Base-by-base conservation (phyloP, 2,797 vertebrate genomes). In the Salarias fasciatus region DNA sequence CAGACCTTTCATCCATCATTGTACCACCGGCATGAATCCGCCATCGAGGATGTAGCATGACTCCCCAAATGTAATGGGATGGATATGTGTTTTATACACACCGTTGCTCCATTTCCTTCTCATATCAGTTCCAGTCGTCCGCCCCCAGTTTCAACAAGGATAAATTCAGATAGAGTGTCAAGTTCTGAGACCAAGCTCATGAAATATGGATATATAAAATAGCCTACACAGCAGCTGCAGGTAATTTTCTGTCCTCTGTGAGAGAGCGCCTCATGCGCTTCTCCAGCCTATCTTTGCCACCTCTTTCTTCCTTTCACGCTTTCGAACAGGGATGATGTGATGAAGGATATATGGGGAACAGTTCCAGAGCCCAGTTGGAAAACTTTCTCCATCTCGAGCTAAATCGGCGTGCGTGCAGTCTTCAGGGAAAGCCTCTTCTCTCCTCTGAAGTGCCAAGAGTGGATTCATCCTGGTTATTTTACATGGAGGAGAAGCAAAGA, bases 141-240 rank as follows among this genome's bases (percentile, higher is more conserved):
- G 4, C 36, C 58, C 5, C 1, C 7, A 49, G 30, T 9, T 44
- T 35, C 45, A 63, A 69, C 86, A 80, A 54, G 51, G 44, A 55
- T 86, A 38, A 74, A 79, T 83, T 77, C 79, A 87, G 83, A 83
- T 83, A 63, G 56, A 75, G 24, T 88, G 85, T 89, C 85, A 77
- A 76, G 68, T 35, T 2, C 75, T 66, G 60, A 59, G 80, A 76
- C 61, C 68, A 57, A 51, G 40, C 65, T 65, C 82, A 77, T 91
- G 85, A 92, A 88, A 89, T 84, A 86, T 89, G 76, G 74, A 86
- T 69, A 59, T 73, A 81, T 83, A 77, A 72, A 84, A 82, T 69
- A 49, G 35, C 24, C 62, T 54, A 14, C 28, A 53, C 60, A 48
- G 82, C 88, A 91, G 81, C 86, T 87, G 89, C 69, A 81, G 84